phyloP scores from a whole-genome alignment of 23 tunicate species.

The Phallusia fumigata region DNA sequence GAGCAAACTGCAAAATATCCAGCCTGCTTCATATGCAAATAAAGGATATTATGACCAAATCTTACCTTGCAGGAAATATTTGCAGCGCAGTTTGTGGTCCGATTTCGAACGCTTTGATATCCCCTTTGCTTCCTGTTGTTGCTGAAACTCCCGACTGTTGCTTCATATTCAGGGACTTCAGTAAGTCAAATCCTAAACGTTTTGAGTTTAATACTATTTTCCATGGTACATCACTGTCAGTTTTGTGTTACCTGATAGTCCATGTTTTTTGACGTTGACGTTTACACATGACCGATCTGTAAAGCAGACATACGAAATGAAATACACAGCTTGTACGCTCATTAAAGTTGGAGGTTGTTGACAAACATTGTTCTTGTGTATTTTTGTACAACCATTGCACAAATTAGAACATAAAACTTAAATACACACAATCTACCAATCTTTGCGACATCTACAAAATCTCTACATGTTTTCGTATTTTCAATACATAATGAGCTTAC shows the following conservation, averaged over 20 bases:
- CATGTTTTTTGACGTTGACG: neutral
- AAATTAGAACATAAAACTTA: too few relatives aligned
- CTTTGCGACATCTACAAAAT: too few relatives aligned
- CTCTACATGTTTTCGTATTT: too few relatives aligned
- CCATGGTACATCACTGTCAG: neutral
- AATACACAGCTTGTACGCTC: too few relatives aligned
- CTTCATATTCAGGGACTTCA: conserved; percentile 4
- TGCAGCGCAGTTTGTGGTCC: conserved; percentile 22
- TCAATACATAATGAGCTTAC: too few relatives aligned
- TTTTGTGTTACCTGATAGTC: conserved; percentile 7
- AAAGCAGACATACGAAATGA: too few relatives aligned
- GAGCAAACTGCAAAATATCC: neutral
- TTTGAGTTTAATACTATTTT: neutral
- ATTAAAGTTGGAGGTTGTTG: neutral
- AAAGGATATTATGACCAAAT: too few relatives aligned
- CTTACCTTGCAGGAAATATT: conserved; percentile 24
- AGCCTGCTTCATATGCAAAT: too few relatives aligned
- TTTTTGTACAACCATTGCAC: too few relatives aligned
- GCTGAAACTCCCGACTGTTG: neutral
- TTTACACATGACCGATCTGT: neutral
- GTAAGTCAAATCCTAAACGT: conserved; percentile 11
- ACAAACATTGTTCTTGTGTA: too few relatives aligned
- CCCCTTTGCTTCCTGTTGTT: conserved; percentile 5
- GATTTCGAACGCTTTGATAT: conserved; percentile 6
- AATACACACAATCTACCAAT: too few relatives aligned